Percentiles rank a stretch among this genome's conserved stretches.
Evolutionary conservation across 2,888 invertebrate species (phyloP).

Genomic region (Hirtodrosophila alboralis): DNA sequence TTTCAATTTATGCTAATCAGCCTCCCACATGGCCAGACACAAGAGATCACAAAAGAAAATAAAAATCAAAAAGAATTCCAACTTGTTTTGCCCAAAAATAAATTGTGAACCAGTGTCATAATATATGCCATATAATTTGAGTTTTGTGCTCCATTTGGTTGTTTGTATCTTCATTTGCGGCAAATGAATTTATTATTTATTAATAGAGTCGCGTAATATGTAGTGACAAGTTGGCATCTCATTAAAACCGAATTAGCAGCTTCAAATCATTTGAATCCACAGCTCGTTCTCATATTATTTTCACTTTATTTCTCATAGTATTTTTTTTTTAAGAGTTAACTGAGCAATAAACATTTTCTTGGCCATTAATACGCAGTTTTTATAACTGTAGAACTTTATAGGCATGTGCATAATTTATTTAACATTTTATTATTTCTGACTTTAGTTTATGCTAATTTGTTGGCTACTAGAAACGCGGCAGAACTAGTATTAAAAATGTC

Average conservation of each 20-base stretch:
- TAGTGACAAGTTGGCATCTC: conserved; percentile 75
- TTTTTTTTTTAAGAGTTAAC: conserved; percentile 28
- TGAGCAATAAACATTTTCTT: conserved; percentile 44
- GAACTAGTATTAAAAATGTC: background rate
- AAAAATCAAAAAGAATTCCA: conserved; percentile 12
- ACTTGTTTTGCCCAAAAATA: conserved; percentile 72
- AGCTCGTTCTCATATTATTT: conserved; percentile 17
- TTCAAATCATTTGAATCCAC: conserved; percentile 3
- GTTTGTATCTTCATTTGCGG: conserved; percentile 54
- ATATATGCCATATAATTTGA: conserved; percentile 17
- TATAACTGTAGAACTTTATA: conserved; percentile 15
- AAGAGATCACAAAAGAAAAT: background rate
- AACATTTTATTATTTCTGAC: background rate
- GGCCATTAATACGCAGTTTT: conserved; percentile 28
- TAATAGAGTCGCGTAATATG: conserved; percentile 73
- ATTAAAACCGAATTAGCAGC: conserved; percentile 67
- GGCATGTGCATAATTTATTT: background rate
- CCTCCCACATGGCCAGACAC: conserved; percentile 75
- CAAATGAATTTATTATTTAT: conserved; percentile 71
- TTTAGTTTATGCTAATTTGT: conserved; percentile 13
- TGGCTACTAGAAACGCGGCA: conserved; percentile 10
- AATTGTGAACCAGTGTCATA: conserved; percentile 29
- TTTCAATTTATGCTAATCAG: conserved; percentile 71
- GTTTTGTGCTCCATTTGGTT: conserved; percentile 37
- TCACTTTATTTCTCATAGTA: background rate